Evolutionary conservation across 2,113 vertebrate species (phyloP), one percentile per base, ranked within the genome.

Genomic region (Dolichallabes microphthalmus): DNA sequence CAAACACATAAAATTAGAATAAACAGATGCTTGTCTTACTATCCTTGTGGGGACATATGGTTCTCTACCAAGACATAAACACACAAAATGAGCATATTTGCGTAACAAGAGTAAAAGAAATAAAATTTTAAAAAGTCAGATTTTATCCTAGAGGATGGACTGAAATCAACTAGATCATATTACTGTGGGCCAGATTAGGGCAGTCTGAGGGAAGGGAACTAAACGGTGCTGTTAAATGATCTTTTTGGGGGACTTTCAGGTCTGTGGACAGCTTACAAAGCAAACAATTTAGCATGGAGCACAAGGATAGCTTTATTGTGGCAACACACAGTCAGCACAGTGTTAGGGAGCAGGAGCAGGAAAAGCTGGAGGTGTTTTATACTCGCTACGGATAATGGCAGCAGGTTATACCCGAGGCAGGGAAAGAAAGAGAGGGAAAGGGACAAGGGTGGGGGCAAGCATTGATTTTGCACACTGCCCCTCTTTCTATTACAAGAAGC

Each of bases 381-480:
- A 91, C 92, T 92, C 92, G 91, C 85, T 90, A 90, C 92, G 90
- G 92, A 92, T 92, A 91, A 92, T 90, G 90, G 88, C 85, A 90
- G 91, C 87, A 90, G 82, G 80, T 88, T 89, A 90, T 77, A 73
- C 22, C 27, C 17, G 9, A 77, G 74, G 58, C n/a, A 58, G 74
- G 32, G 83, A 88, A 89, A 91, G 88, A 89, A 90, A 92, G 71
- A 58, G 25, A 73, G 74, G 35, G 39, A 39, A 35, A 80, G 61
- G 57, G 63, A 69, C 53, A 30, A 55, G 22, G 73, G 53, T 58
- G 71, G 78, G 73, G 53, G 53, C 90, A 89, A 87, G 83, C 91
- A 95, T 95, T 94, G 95, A 95, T 95, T 95, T 94, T 93, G 92
- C 92, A 92, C 91, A 93, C 94, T 93, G 90, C 91, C 86, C 60